Base-by-base conservation (phyloP, 2,888 invertebrate genomes). In the Hypolimnas misippus region DNA sequence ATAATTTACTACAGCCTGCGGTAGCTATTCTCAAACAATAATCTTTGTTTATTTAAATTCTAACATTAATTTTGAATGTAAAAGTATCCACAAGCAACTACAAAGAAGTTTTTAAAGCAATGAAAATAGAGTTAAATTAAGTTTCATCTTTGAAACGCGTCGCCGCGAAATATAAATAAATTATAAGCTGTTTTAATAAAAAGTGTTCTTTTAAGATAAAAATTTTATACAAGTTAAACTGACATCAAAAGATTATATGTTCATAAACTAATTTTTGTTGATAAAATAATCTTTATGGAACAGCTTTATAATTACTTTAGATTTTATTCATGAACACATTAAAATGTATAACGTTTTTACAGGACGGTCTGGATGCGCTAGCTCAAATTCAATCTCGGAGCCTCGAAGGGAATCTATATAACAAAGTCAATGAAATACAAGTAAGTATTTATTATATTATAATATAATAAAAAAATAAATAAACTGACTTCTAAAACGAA, bases 361-460 rank as follows among this genome's bases (percentile, higher is more conserved):
- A 97, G 92, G 98, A 98, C 72, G 94, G 96, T 55, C 93, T 98
- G 72, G 97, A 98, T 77, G 94, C 96, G 0, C 92, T 98, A 70
- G 93, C 95, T 69, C 95, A 98, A 73, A 94, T 97, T 80, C 98
- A 98, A 80, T 92, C 92, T 71, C 92, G 95, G 59, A 94, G 94
- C 66, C 92, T 96, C 70, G 98, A 98, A 83, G 95, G 95, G 69
- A 95, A 95, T 78, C 93, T 97, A 64, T 97, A 95, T 90, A 97
- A 96, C 85, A 98, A 98, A 93, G 98, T 97, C 74, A 98, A 98
- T 85, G 98, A 98, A 89, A 93, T 98, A 62, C 92, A 92, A 82
- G 92, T 92, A 78, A 76, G 79, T 60, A 29, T 49, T 14, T 14
- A 14, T 8, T 29, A 44, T 7, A 2, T 44, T 16, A 16, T 42